Base-by-base conservation (phyloP, 2,888 invertebrate genomes). In the Synergus japonicus region DNA sequence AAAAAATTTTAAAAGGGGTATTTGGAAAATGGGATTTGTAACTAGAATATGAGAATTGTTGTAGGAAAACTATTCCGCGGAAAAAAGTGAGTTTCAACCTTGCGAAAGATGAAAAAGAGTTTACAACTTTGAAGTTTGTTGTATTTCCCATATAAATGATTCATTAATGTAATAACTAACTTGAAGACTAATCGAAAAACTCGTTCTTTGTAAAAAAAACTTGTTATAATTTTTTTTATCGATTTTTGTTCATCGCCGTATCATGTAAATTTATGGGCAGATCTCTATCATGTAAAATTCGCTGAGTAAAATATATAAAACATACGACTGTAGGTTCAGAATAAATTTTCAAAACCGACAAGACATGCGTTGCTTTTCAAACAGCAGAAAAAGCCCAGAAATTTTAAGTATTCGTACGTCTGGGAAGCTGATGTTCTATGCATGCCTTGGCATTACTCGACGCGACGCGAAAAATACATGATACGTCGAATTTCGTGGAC, bases 361-460 rank as follows among this genome's bases (percentile, higher is more conserved):
- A 73, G 73, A 73, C 73, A 73, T 73, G 73, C 73, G 73, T 73
- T 73, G 73, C 73, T 73, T 73, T 54, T 54, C 73, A 73, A 73
- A 73, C 49, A 73, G 37, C 54, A 73, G 73, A 73, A 73, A 73
- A 54, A 54, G 73, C 73, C 29, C 37, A 73, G 73, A 73, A 73
- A 73, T 73, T 37, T 73, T 73, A 37, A 73, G 73, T 73, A 54
- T 73, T 73, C 73, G 44, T 18, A 44, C 43, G 67, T 67, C 18
- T 67, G 37, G 54, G 15, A 13, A 29, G 54, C 37, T 73, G 73
- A 73, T 73, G 73, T 73, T 73, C 73, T 54, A 73, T 73, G 73
- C 73, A 73, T 73, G 54, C 37, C 73, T 73, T 54, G 73, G 37
- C 49, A 73, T 73, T 73, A 54, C 46, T 37, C 29, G 15, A 4